phyloP scores from a whole-genome alignment of 2,797 vertebrate genomes.

The Epinephelus coioides region DNA sequence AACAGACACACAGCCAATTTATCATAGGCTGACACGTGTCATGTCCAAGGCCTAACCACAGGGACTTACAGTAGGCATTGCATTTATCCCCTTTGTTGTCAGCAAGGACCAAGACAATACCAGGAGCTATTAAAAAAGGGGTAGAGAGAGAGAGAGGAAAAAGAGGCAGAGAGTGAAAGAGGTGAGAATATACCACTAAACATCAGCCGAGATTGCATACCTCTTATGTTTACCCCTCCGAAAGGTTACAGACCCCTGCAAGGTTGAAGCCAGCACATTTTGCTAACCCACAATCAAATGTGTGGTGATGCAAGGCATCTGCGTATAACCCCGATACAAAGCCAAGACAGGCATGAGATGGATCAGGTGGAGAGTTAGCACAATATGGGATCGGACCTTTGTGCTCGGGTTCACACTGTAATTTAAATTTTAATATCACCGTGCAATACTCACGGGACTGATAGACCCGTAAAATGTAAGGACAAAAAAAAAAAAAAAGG shows the following conservation, averaged over 20 bases:
- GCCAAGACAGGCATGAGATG: constrained; percentile 54
- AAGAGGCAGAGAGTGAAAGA: constrained; percentile 70
- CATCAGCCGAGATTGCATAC: constrained; percentile 83
- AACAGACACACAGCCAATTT: constrained; percentile 99
- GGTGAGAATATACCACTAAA: constrained; percentile 79
- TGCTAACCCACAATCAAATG: constrained; percentile 87
- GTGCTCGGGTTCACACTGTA: constrained; percentile 32
- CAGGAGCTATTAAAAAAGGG: constrained; percentile 86
- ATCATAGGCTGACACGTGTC: constrained; percentile 99
- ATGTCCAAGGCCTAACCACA: constrained; percentile 97
- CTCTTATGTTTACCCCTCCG: constrained; percentile 74
- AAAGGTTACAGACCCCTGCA: constrained; percentile 84
- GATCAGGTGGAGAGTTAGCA: constrained; percentile 60
- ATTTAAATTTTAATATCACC: constrained; percentile 66
- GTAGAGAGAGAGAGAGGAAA: constrained; percentile 65
- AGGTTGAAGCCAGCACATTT: constrained; percentile 83
- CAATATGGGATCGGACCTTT: constrained; percentile 65
- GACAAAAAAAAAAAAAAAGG: constrained; percentile 13
- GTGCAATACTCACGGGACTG: constrained; percentile 5
- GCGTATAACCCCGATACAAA: constrained; percentile 58
- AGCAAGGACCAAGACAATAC: constrained; percentile 90
- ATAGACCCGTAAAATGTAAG: constrained; percentile 34
- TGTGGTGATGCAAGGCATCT: constrained; percentile 73
- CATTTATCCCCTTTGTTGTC: constrained; percentile 97
- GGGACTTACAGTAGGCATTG: constrained; percentile 93